Conservation (phyloP, 2,113 vertebrate species). For the Oxyruncus cristatus region DNA sequence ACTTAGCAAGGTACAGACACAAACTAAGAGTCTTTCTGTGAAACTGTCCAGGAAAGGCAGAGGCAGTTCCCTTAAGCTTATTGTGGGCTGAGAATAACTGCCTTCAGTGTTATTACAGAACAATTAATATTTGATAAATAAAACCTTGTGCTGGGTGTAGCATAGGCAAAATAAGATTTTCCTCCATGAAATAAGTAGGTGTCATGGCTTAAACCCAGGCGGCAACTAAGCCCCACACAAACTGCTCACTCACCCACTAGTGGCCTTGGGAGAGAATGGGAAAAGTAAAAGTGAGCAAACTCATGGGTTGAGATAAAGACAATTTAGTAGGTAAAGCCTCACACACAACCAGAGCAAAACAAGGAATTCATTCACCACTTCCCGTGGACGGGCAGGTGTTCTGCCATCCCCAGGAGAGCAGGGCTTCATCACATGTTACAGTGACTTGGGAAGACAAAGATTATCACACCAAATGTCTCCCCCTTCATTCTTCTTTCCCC, state of each 20-base stretch:
- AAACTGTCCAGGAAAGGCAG: background rate
- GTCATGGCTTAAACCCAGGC: background rate
- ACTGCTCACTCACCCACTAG: background rate
- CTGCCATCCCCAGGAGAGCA: background rate
- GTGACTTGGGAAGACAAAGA: background rate
- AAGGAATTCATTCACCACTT: background rate
- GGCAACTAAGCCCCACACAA: background rate
- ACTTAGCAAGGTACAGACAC: background rate
- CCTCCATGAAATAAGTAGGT: background rate
- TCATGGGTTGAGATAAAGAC: background rate
- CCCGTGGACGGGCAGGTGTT: background rate
- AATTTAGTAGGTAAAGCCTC: background rate
- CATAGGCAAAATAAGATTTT: background rate
- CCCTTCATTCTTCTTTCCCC: background rate
- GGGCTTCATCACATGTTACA: fast-evolving
- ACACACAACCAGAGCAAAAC: background rate
- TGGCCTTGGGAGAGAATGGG: background rate
- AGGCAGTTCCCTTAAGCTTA: background rate
- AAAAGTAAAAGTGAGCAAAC: background rate
- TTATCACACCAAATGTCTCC: background rate
- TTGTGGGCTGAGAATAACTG: background rate
- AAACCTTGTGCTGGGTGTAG: background rate
- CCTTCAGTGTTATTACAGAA: background rate
- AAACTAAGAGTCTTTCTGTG: background rate
- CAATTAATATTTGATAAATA: background rate